phyloP scores from a whole-genome alignment of 2,113 vertebrate genomes.

The Tauraco erythrolophus region DNA sequence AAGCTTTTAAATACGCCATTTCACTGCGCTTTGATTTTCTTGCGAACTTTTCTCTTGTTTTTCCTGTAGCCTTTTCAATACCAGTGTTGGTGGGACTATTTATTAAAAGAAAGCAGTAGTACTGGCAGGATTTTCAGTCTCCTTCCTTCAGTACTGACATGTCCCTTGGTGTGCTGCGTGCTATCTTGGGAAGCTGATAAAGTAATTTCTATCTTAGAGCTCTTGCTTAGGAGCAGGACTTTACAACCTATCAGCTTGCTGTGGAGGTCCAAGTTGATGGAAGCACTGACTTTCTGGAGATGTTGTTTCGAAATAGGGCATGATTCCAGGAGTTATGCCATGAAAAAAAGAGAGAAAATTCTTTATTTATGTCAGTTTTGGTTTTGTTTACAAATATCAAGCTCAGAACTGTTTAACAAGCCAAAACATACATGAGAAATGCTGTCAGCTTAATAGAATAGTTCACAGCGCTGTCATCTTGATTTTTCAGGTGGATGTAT shows the following conservation, averaged over 20 bases:
- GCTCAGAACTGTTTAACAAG: constrained; percentile 26
- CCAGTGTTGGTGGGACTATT: not conserved
- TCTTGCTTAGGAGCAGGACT: not conserved
- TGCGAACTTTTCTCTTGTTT: not conserved
- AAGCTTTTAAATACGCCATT: not conserved
- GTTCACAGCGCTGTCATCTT: constrained; percentile 14
- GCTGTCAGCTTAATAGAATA: constrained; percentile 24
- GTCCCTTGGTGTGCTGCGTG: not conserved
- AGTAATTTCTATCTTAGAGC: not conserved
- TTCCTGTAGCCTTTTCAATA: not conserved
- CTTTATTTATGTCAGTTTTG: constrained; percentile 21
- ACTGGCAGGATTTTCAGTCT: not conserved
- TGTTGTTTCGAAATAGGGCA: not conserved
- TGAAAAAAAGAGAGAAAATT: not conserved
- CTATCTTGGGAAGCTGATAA: not conserved
- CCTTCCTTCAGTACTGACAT: not conserved
- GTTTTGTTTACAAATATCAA: constrained; percentile 42
- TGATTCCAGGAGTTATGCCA: not conserved
- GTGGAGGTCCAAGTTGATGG: not conserved
- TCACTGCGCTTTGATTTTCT: not conserved
- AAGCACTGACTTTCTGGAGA: not conserved
- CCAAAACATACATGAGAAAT: constrained; percentile 32
- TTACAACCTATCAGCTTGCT: not conserved
- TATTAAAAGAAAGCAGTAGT: not conserved
- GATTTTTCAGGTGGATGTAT: constrained; percentile 22